phyloP scores from a whole-genome alignment of 2,888 invertebrate species.

The Drosophila setosimentum region DNA sequence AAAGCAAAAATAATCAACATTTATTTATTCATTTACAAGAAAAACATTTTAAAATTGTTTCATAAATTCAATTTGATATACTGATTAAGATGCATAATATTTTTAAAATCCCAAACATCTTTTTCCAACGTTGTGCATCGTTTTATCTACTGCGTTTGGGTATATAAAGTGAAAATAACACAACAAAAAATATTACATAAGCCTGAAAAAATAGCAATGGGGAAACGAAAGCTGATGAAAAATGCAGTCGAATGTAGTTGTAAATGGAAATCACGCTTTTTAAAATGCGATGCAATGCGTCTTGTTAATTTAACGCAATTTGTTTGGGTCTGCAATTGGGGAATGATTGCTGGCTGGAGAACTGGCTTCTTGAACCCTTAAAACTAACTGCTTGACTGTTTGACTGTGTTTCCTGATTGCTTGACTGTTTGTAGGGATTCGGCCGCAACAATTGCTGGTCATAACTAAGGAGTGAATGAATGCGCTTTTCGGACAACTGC shows the following conservation, averaged over 20 bases:
- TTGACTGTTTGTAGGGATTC: conserved; percentile 25
- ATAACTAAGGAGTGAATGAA: conserved; percentile 28
- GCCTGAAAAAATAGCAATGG: conserved; percentile 17
- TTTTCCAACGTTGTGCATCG: neutral
- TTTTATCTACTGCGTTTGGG: conserved; percentile 1
- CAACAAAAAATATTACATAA: neutral
- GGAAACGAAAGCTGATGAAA: conserved; percentile 30
- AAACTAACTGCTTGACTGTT: conserved; percentile 8
- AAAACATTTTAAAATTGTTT: neutral
- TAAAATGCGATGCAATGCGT: conserved; percentile 52
- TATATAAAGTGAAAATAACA: neutral
- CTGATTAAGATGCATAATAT: neutral
- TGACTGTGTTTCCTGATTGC: conserved; percentile 42
- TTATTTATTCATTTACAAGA: neutral
- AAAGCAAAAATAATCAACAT: neutral
- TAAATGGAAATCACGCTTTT: conserved; percentile 53
- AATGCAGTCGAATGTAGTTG: conserved; percentile 41
- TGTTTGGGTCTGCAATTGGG: conserved; percentile 42
- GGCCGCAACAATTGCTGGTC: conserved; percentile 35
- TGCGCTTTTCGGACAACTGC: conserved; percentile 24
- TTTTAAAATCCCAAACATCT: too few relatives aligned
- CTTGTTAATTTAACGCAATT: conserved; percentile 65
- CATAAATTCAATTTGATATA: neutral
- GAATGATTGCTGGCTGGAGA: conserved; percentile 18
- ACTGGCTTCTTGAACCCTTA: neutral